phyloP scores from a whole-genome alignment of 1,140 invertebrate genomes.

The Pseudomyrmex gracilis region DNA sequence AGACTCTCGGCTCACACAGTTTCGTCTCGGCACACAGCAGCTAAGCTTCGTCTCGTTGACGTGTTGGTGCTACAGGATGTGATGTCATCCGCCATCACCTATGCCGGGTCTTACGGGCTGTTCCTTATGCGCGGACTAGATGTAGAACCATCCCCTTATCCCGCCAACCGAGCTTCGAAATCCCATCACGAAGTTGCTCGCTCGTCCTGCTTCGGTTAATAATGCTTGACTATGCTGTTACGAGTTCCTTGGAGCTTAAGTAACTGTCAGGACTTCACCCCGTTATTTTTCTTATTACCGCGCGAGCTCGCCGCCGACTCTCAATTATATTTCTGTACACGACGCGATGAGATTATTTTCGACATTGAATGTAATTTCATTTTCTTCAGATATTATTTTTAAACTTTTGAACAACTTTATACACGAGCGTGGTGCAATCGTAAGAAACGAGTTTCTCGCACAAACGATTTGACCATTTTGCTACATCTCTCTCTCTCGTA shows the following conservation, averaged over 20 bases:
- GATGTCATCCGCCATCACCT: slow-evolving; percentile 68
- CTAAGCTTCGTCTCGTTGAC: slow-evolving; percentile 3
- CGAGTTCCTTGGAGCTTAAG: slow-evolving; percentile 14
- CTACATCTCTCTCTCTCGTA: too few relatives aligned
- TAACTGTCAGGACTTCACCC: neutral
- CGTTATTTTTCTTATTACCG: slow-evolving; percentile 22
- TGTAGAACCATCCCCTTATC: slow-evolving; percentile 36
- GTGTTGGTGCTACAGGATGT: slow-evolving; percentile 69
- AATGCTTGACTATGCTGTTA: slow-evolving; percentile 59
- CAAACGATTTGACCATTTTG: too few relatives aligned
- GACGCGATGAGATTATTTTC: neutral
- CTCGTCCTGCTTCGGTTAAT: slow-evolving; percentile 74
- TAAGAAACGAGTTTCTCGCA: too few relatives aligned
- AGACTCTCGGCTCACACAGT: slow-evolving; percentile 19
- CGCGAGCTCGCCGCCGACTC: too few relatives aligned
- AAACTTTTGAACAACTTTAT: neutral
- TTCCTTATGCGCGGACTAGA: neutral
- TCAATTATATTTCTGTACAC: neutral
- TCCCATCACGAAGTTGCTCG: slow-evolving; percentile 74
- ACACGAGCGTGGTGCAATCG: neutral
- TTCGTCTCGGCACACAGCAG: slow-evolving; percentile 16
- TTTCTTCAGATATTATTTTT: too few relatives aligned
- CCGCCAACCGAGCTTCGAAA: slow-evolving; percentile 57
- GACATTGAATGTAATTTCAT: neutral
- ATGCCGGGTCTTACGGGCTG: slow-evolving; percentile 8